phyloP scores from a whole-genome alignment of 2,888 invertebrate species.

The Netelia virgata region DNA sequence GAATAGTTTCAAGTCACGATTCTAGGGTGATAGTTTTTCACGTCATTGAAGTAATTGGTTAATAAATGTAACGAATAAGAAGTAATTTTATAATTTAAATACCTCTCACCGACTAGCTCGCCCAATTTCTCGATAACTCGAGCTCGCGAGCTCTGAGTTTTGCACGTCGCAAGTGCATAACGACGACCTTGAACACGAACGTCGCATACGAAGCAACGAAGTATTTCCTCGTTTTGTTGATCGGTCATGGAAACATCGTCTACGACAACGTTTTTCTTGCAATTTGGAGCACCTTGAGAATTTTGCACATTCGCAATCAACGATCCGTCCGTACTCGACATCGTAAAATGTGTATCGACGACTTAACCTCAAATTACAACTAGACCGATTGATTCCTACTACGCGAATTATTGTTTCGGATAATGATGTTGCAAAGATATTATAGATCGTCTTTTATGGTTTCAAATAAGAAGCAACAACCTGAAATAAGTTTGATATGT shows the following conservation, averaged over 20 bases:
- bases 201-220: slow-evolving; percentile 83
- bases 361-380: slow-evolving; percentile 32
- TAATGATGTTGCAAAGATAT: neutral
- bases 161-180: slow-evolving; percentile 82
- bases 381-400: neutral
- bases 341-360: neutral
- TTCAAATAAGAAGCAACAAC: no score
- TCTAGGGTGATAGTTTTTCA: neutral
- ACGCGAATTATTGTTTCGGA: neutral
- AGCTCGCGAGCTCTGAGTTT: slow-evolving; percentile 80
- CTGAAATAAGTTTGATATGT: no score
- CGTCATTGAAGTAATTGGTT: neutral
- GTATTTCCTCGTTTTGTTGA: slow-evolving; percentile 36
- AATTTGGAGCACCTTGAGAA: neutral
- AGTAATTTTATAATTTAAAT: slow-evolving; percentile 43
- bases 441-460: neutral
- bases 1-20: neutral
- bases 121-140: slow-evolving; percentile 83
- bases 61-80: neutral
- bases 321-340: slow-evolving; percentile 50
- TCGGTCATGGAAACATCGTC: slow-evolving; percentile 18
- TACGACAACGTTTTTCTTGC: neutral
- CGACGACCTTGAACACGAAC: slow-evolving; percentile 81
- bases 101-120: slow-evolving; percentile 83
- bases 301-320: slow-evolving; percentile 9